Percentiles rank a stretch among this genome's conserved stretches.
Evolutionary conservation across 2,797 vertebrate species (phyloP).

Genomic region (Pangasius mekongensis): DNA sequence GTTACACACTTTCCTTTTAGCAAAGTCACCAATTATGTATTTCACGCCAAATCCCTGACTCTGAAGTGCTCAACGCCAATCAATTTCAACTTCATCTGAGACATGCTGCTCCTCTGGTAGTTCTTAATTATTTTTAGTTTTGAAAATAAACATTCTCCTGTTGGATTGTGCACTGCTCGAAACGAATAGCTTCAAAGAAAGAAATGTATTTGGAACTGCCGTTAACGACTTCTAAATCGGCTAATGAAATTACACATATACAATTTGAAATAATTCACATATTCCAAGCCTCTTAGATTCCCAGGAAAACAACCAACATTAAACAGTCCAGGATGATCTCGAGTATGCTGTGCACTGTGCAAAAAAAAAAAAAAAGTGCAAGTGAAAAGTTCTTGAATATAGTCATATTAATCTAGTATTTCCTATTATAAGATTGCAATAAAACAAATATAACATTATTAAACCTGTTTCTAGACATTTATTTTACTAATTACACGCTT

Average conservation of each 20-base stretch:
- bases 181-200: neutral
- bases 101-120: neutral
- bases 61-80: neutral
- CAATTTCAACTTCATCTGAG: neutral
- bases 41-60: neutral
- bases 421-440: neutral
- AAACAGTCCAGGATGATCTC: neutral
- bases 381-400: neutral
- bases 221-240: neutral
- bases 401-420: neutral
- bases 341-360: neutral
- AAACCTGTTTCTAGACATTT: neutral
- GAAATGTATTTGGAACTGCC: neutral
- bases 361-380: neutral
- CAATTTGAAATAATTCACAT: neutral
- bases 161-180: neutral
- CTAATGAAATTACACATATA: neutral
- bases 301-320: neutral
- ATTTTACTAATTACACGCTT: neutral
- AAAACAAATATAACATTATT: neutral
- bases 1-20: neutral
- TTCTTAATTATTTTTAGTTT: neutral
- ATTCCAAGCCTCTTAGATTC: neutral
- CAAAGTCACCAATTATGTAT: neutral
- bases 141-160: neutral